A percentile compares a stretch with the other conserved stretches of the same genome.
phyloP scores from a whole-genome alignment of 2,113 vertebrate species.

The Smithornis capensis region DNA sequence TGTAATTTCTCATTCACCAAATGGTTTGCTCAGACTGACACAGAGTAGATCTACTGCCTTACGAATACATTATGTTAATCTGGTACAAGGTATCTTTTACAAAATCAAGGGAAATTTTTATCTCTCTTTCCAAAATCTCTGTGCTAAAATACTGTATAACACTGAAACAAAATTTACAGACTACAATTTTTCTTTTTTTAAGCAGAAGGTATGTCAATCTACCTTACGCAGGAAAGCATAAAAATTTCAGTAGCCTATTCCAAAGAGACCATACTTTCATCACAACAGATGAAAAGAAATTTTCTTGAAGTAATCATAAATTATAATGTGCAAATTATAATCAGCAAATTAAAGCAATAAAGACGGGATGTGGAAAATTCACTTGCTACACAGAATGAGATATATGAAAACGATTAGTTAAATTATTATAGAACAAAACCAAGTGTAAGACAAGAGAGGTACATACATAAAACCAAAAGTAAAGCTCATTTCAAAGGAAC shows the following conservation, averaged over 20 bases:
- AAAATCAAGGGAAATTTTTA: background rate
- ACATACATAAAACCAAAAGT: background rate
- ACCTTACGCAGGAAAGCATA: background rate
- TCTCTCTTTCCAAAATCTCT: background rate
- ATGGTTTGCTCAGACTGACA: background rate
- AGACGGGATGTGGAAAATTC: background rate
- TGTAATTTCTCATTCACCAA: background rate
- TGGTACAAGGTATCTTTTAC: background rate
- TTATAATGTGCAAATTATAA: background rate
- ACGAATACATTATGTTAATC: background rate
- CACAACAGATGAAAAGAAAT: background rate
- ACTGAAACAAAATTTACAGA: background rate
- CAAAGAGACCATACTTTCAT: background rate
- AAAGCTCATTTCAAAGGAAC: background rate
- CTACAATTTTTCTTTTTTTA: background rate
- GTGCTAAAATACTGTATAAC: background rate
- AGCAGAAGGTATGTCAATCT: background rate
- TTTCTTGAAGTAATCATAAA: background rate
- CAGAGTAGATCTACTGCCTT: background rate
- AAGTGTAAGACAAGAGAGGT: background rate
- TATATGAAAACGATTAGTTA: background rate
- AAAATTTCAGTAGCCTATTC: background rate
- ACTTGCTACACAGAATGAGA: background rate
- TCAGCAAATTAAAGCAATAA: background rate
- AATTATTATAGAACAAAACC: background rate